Evolutionary conservation across 2,113 vertebrate genomes (phyloP), one percentile per base, ranked within the genome.

Genomic region (Maccullochella peelii): DNA sequence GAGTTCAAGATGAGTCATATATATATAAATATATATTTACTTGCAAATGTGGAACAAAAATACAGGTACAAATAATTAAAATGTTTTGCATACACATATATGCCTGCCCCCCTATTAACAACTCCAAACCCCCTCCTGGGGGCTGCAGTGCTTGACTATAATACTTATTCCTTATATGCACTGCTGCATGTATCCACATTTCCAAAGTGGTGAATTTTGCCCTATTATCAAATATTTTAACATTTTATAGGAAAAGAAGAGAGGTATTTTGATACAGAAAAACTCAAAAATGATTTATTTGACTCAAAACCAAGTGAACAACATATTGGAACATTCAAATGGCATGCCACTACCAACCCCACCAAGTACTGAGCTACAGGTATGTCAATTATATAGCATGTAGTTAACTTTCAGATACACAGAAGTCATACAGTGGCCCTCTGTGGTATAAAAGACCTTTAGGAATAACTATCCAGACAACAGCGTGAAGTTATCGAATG

Each of bases 381-480:
- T 70, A 50, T 66, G 58, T 59, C 18, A 38, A 47, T 68, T 66
- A n/a, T 65, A n/a, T n/a, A n/a, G 52, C 61, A 30, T 65, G 20
- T 52, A 49, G 71, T 79, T 79, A 69, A 66, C 77, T 55, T 72
- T 61, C 23, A 76, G 49, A 59, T 63, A 38, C 25, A 75, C 62
- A 52, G 5, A 71, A 71, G 38, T 50, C 27, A 50, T 33, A 2
- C 23, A 62, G 58, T 36, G 27, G 30, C 42, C 59, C 54, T 65
- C 25, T 62, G 25, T 81, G 40, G 66, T 25, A 36, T 77, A 55
- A 68, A 79, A 85, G 79, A 63, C 49, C 67, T 57, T 85, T 55
- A 65, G 16, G 70, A 75, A 40, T 30, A 81, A 79, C 55, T 62
- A 66, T 57, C 23, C 62, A 85, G 58, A 79, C 50, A 78, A 70